Evolutionary conservation across 2,888 invertebrate genomes (phyloP).

Genomic region (Hydrotaea cyrtoneurina): DNA sequence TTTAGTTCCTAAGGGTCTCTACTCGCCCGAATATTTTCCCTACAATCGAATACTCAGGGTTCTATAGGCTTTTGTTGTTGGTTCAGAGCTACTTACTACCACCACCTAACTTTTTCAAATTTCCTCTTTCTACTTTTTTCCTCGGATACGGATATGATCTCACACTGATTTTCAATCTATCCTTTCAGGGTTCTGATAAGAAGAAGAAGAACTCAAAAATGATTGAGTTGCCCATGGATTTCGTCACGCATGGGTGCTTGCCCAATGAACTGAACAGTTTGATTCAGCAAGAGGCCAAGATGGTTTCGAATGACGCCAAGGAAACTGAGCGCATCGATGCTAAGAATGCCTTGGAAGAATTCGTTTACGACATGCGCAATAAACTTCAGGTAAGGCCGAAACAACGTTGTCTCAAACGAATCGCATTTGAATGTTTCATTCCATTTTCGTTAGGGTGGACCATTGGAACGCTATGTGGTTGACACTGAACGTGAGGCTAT

Average conservation of each 20-base stretch:
- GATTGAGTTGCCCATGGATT: constrained; percentile 91
- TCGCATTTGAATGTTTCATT: not conserved
- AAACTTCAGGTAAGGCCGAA: constrained; percentile 84
- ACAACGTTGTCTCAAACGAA: too few relatives aligned
- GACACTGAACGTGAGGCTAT: constrained; percentile 86
- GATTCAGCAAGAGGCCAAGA: constrained; percentile 91
- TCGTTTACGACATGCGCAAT: constrained; percentile 97
- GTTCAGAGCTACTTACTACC: constrained; percentile 37
- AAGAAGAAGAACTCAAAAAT: constrained; percentile 91
- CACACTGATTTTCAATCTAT: constrained; percentile 13
- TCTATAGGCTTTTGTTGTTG: constrained; percentile 55
- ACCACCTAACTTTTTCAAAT: constrained; percentile 47
- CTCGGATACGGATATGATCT: constrained; percentile 14
- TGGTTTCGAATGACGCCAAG: constrained; percentile 92
- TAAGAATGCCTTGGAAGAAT: constrained; percentile 98
- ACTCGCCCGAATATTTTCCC: constrained; percentile 23
- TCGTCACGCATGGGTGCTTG: constrained; percentile 87
- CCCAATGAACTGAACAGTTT: constrained; percentile 87
- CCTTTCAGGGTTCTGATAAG: constrained; percentile 82
- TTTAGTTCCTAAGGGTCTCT: constrained; percentile 40
- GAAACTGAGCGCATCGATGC: constrained; percentile 98
- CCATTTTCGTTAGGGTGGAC: constrained; percentile 84
- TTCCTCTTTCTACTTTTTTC: constrained; percentile 64
- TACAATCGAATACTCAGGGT: constrained; percentile 32
- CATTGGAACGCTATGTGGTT: constrained; percentile 88